Base-by-base conservation (phyloP, 2,888 invertebrate species). In the Temnothorax ravouxi region DNA sequence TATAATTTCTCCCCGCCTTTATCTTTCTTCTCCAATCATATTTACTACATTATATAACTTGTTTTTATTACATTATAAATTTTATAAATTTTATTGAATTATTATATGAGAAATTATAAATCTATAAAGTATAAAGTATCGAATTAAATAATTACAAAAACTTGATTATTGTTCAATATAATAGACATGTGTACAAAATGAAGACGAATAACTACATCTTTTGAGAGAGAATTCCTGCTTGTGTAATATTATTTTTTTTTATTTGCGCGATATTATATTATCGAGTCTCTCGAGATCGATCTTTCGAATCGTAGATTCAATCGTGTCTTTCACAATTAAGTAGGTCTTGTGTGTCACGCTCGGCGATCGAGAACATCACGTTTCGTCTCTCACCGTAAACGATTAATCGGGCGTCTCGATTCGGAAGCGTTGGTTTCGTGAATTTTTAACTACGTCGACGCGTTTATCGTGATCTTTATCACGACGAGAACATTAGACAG, bases 291-390 rank as follows among this genome's bases (percentile, higher is more conserved):
- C 87, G 87, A 85, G 72, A 88, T 88, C 89, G 86, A 88, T 84
- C 86, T 86, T 86, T 76, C 67, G 77, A 81, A 76, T 71, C 84
- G 88, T 92, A 92, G 91, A 90, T 91, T 92, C 88, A 88, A 92
- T 91, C 90, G 90, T 92, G 92, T 93, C 91, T 92, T 93, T 93
- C 91, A 90, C 88, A 88, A 90, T 89, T 90, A 91, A 83, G 87
- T 91, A 91, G 89, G 85, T 75, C 87, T 89, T 89, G 88, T 87
- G 88, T 86, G 87, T 86, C 87, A 80, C 69, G 15, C 44, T 59
- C 81, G 86, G 81, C 71, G 80, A 61, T 83, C 82, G 85, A 83
- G 61, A 86, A 85, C 9, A 8, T 8, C 72, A 83, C 67, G 83
- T 18, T n/a, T 29, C 54, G 18, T 29, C 67, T 71, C 15, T 29